phyloP scores from a whole-genome alignment of 2,888 invertebrate species.

The Rotaria sp. region DNA sequence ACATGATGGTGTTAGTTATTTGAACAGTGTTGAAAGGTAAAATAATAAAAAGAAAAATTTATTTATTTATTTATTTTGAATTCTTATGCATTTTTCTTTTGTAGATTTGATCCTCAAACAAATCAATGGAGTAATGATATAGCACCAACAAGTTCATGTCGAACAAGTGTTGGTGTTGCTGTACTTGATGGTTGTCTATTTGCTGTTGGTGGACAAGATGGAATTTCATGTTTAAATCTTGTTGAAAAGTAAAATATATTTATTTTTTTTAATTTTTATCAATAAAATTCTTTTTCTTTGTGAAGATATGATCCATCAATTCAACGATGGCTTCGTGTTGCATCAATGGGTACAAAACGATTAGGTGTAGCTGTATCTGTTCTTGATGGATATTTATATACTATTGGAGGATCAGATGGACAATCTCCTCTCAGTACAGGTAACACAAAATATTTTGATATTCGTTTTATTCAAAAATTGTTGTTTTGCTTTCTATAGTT shows the following conservation, averaged over 20 bases:
- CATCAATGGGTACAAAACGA: slow-evolving; percentile 84
- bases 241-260: slow-evolving; percentile 63
- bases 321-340: slow-evolving; percentile 92
- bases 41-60: neutral
- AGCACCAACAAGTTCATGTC: slow-evolving; percentile 94
- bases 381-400: slow-evolving; percentile 77
- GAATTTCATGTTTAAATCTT: slow-evolving; percentile 64
- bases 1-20: slow-evolving; percentile 86
- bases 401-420: slow-evolving; percentile 92
- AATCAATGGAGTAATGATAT: slow-evolving; percentile 98
- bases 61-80: too few relatives aligned
- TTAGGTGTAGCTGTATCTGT: slow-evolving; percentile 62
- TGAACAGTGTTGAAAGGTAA: slow-evolving; percentile 80
- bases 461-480: slow-evolving; percentile 35
- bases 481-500: slow-evolving; percentile 58
- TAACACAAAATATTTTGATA: neutral
- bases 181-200: slow-evolving; percentile 77
- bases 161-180: slow-evolving; percentile 93
- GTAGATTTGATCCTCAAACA: slow-evolving; percentile 69
- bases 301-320: slow-evolving; percentile 86
- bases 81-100: slow-evolving; percentile 59
- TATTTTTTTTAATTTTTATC: neutral
- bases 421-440: slow-evolving; percentile 83
- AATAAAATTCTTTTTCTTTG: slow-evolving; percentile 30
- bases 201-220: slow-evolving; percentile 81